Evolutionary conservation across 1,140 invertebrate genomes (phyloP), one percentile per base, ranked within the genome.

Genomic region (Antheraea pernyi): DNA sequence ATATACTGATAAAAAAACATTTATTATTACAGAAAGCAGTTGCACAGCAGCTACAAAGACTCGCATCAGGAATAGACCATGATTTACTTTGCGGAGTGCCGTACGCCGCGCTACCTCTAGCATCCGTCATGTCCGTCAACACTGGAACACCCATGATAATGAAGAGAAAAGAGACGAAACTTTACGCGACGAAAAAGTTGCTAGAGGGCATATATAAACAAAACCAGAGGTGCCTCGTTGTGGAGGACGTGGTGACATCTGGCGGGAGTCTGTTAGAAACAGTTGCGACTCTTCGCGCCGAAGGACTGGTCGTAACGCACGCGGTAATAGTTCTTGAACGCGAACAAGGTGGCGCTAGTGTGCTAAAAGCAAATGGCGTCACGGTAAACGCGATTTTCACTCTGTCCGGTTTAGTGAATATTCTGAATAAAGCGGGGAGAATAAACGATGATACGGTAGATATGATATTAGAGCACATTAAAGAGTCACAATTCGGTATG

Each of bases 231-330:
- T 99, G 98, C 82, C 85, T 99, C 0, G 97, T 99, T 63, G 95
- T 99, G 11, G 99, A 99, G 92, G 99, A 99, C 93, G 97, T 99
- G 63, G 96, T 99, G 10, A 98, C 98, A 58, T 98, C 97, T 87
- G 99, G 99, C 11, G 95, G 95, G 11, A 99, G 98, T 82, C 95
- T 99, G 65, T 83, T 98, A 71, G 99, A 99, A 93, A 99, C 98
- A 8, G 96, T 96, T 48, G 83, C 87, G 36, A 95, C 95, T 84
- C 91, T 99, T 16, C 93, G 94, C 69, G 93, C 93, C 19, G 96
- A 96, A 84, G 97, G 95, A 0, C 88, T 98, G 22, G 81, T 91
- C 36, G 97, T 98, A 0, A 95, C 92, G 0, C 95, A 98, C 85
- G 96, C 97, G 16, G 93, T 99, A 53, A 96, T 99, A 22, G 94